Percentiles rank a stretch among this genome's conserved stretches.
Evolutionary conservation across 2,113 vertebrate species (phyloP).

Genomic region (Heptranchias perlo): DNA sequence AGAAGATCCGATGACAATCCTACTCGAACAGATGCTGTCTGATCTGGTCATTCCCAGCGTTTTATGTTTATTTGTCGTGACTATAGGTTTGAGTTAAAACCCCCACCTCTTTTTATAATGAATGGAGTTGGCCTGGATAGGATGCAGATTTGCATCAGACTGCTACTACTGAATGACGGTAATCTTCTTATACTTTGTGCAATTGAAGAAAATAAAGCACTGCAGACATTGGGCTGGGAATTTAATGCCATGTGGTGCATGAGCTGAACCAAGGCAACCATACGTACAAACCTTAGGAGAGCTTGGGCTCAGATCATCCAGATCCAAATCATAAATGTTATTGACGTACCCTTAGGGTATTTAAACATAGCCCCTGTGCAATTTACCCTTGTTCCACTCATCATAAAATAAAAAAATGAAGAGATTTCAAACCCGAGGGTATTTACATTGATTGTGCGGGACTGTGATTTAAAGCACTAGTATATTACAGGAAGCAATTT

Average conservation of each 20-base stretch:
- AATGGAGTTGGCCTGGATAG: not conserved
- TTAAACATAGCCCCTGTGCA: not conserved
- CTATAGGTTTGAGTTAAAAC: not conserved
- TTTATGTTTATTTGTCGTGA: not conserved
- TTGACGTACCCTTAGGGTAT: not conserved
- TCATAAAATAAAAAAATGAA: not conserved
- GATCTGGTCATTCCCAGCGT: not conserved
- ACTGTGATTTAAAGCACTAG: not conserved
- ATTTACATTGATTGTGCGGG: not conserved
- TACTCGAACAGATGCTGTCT: too few relatives aligned
- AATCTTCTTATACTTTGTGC: not conserved
- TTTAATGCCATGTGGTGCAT: not conserved
- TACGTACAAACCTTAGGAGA: not conserved
- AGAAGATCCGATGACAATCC: too few relatives aligned
- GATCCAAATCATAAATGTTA: not conserved
- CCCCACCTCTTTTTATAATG: not conserved
- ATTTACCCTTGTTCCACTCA: not conserved
- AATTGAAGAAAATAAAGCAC: not conserved
- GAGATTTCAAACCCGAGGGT: not conserved
- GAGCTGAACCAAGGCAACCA: not conserved
- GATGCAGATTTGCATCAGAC: not conserved
- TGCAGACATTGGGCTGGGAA: not conserved
- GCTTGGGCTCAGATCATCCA: not conserved
- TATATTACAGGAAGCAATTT: constrained; percentile 15
- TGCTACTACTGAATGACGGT: not conserved